Evolutionary conservation across 2,797 vertebrate species (phyloP), one percentile per base, ranked within the genome.

Genomic region (Pelodytes ibericus): DNA sequence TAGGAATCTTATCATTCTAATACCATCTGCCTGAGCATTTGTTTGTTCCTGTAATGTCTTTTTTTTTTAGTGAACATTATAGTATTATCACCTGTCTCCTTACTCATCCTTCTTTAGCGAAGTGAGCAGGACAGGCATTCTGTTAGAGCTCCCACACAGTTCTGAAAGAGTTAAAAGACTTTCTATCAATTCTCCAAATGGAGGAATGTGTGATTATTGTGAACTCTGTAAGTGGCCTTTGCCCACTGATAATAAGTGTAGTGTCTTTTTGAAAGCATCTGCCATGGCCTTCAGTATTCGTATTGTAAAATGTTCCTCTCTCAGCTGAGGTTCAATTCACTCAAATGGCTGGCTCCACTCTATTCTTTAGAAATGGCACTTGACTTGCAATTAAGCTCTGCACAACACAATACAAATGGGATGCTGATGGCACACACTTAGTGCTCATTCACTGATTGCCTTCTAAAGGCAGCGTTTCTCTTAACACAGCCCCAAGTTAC

Each of bases 161-260:
- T 20, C 44, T 41, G 53, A 79, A 78, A 79, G 13, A 47, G 76
- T 79, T 79, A 79, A 79, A 73, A 18, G 24, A 57, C 62, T 56
- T 73, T 33, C 56, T 67, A 79, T 58, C 66, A 68, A 73, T 79
- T 72, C 63, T 72, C 39, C 63, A 78, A 78, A 78, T 57, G 58
- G 71, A 69, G 76, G 76, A 79, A 79, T 79, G 76, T 79, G 76
- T 73, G 76, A 79, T 79, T 79, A 79, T 79, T 79, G 76, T 79
- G 58, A 73, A 60, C 64, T 73, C 76, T 30, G 57, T 73, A 79
- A 79, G 76, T 79, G 76, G 71, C 76, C 76, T 73, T 79, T 79
- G 71, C 76, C 76, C 71, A 79, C 68, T 73, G 33, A 79, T 79
- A 79, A 73, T 79, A 79, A 79, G 71, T 79, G 76, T 78, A 78